Conservation (phyloP, 2,113 vertebrate genomes). For the Raja brachyura region DNA sequence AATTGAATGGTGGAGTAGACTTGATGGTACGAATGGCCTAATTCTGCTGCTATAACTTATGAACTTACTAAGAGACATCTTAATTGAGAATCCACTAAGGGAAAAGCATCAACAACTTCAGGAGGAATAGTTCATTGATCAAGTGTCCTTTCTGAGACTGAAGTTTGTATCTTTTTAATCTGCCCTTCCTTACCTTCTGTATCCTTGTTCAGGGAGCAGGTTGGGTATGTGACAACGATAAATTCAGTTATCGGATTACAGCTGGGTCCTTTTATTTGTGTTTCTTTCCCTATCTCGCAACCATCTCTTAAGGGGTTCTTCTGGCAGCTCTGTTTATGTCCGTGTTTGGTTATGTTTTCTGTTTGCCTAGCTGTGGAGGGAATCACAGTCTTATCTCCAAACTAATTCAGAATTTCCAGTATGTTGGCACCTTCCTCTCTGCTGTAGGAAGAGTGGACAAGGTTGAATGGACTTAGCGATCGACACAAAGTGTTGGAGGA, state of each 20-base stretch:
- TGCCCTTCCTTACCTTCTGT: not conserved
- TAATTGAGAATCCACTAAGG: not conserved
- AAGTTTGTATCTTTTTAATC: not conserved
- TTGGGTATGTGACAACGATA: not conserved
- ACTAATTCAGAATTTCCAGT: not conserved
- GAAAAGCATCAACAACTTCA: no score
- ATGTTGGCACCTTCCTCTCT: not conserved
- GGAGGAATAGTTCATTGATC: not conserved
- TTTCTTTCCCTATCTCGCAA: slow-evolving; percentile 35
- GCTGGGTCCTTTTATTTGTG: slow-evolving; percentile 32
- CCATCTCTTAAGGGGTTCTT: slow-evolving; percentile 18
- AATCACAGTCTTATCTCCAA: slow-evolving; percentile 2
- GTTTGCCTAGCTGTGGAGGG: slow-evolving; percentile 16
- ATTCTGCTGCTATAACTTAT: no score
- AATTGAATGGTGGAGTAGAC: no score
- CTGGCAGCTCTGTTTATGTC: not conserved
- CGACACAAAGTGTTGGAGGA: no score
- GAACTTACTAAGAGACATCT: not conserved
- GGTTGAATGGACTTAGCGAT: no score
- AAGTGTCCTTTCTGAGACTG: not conserved
- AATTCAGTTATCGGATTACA: slow-evolving; percentile 14
- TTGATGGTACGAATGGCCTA: no score
- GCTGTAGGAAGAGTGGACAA: no score
- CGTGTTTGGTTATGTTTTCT: slow-evolving; percentile 27
- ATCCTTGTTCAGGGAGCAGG: not conserved